A percentile compares a stretch with the other conserved stretches of the same genome.
phyloP scores from a whole-genome alignment of 2,113 vertebrate species.

The Illadopsis cleaveri region DNA sequence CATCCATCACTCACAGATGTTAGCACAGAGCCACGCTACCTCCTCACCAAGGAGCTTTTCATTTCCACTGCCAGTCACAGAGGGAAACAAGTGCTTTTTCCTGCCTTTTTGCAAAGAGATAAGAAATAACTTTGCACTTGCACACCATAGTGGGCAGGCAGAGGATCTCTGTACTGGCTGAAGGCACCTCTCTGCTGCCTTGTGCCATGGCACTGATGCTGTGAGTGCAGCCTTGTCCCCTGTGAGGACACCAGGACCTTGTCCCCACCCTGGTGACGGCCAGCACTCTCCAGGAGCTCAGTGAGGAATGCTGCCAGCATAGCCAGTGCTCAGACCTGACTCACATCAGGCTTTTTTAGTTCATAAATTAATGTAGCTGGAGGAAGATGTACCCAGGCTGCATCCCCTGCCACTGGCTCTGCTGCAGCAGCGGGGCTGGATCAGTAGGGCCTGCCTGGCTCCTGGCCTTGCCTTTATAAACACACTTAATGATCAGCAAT shows the following conservation, averaged over 20 bases:
- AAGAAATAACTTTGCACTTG: background rate
- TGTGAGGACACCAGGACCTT: background rate
- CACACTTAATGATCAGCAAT: slow-evolving; percentile 41
- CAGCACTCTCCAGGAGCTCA: background rate
- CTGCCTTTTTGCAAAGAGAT: background rate
- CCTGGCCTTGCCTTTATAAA: slow-evolving; percentile 24
- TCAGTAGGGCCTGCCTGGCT: slow-evolving; percentile 6
- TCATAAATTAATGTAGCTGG: background rate
- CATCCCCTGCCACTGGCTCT: background rate
- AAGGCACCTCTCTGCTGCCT: background rate
- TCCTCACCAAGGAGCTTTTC: background rate
- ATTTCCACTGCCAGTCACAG: background rate
- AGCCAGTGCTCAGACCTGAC: background rate
- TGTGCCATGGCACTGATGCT: background rate
- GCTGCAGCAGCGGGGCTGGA: background rate
- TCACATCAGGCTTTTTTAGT: background rate
- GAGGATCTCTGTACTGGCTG: background rate
- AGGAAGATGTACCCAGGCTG: background rate
- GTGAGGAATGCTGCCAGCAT: background rate
- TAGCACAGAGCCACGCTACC: background rate
- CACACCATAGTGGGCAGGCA: background rate
- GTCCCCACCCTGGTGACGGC: background rate
- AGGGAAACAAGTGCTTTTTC: background rate
- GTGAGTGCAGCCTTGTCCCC: background rate
- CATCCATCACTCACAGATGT: background rate